phyloP scores from a whole-genome alignment of 2,113 vertebrate species.

The Origma solitaria region DNA sequence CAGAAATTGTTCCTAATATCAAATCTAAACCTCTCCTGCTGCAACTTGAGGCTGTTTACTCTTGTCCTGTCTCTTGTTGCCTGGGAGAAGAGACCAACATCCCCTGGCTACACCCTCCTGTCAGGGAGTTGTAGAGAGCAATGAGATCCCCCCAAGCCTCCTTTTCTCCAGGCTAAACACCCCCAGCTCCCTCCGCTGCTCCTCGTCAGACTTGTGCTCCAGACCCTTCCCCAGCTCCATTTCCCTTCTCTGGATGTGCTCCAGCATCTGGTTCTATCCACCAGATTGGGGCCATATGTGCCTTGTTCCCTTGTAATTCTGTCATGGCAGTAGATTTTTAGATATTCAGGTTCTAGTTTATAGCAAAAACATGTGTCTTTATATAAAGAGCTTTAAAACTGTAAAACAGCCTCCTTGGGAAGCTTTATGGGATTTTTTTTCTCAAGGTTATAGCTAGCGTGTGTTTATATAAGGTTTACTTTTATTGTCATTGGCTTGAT shows the following conservation, averaged over 20 bases:
- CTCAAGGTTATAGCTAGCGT: neutral
- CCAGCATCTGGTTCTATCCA: neutral
- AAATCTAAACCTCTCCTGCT: neutral
- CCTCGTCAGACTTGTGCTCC: neutral
- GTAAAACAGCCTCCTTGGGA: neutral
- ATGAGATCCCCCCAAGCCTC: too few species aligned
- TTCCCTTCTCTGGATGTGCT: neutral
- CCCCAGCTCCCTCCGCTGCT: neutral
- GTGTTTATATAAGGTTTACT: constrained; percentile 11
- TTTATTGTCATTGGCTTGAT: constrained; percentile 23
- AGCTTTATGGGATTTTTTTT: neutral
- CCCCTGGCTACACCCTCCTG: neutral
- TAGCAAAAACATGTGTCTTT: neutral
- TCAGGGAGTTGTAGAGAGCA: neutral
- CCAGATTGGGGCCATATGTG: neutral
- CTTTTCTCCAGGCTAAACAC: neutral
- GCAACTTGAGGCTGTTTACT: neutral
- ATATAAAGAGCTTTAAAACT: constrained; percentile 10
- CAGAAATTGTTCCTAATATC: neutral
- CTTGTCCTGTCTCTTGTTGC: fast-evolving
- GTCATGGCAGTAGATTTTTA: neutral
- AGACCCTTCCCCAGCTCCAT: neutral
- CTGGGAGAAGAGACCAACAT: neutral
- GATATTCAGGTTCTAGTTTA: neutral
- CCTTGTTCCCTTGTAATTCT: neutral